These are phyloP conservation scores for Echinarachnius parma DNA, from an alignment of 53 echinoderm and acorn worm genomes.

Conservation along the genomic window DNA sequence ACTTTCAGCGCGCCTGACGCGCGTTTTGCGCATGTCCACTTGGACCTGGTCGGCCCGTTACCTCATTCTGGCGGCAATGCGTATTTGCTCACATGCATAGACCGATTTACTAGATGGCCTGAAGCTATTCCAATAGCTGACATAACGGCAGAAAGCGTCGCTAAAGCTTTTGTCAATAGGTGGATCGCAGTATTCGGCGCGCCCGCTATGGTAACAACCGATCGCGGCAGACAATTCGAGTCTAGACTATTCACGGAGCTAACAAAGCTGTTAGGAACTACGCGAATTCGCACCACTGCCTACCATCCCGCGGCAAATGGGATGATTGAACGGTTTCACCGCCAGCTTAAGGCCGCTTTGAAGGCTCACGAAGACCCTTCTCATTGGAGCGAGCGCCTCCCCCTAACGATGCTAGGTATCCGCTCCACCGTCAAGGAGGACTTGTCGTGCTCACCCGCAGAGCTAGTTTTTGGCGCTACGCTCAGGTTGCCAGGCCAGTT, in stretches of 20 bases:
- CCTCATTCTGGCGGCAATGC: conserved; percentile 41
- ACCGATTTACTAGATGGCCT: too few species aligned
- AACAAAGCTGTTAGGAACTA: conserved; percentile 31
- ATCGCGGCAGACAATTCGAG: conserved; percentile 61
- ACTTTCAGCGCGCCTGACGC: conserved; percentile 39
- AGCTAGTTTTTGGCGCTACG: conserved; percentile 57
- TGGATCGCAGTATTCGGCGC: conserved; percentile 56
- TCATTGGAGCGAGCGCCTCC: conserved; percentile 36
- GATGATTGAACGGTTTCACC: conserved; percentile 51
- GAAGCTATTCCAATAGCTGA: conserved; percentile 56
- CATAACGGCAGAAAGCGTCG: conserved; percentile 63
- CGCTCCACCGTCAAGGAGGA: conserved; percentile 36
- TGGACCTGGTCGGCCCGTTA: conserved; percentile 55
- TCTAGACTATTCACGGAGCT: conserved; percentile 42
- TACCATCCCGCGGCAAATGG: conserved; percentile 60
- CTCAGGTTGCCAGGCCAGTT: conserved; percentile 46
- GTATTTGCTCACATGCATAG: conserved; percentile 50
- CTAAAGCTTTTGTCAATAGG: conserved; percentile 40
- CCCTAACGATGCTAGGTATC: conserved; percentile 43
- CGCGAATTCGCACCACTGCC: conserved; percentile 49
- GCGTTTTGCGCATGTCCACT: conserved; percentile 58
- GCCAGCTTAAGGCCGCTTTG: conserved; percentile 49
- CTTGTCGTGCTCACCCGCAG: conserved; percentile 41
- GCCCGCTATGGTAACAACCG: conserved; percentile 48
- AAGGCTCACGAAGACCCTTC: conserved; percentile 51